phyloP scores from a whole-genome alignment of 2,888 invertebrate species.

The Oligia latruncula region DNA sequence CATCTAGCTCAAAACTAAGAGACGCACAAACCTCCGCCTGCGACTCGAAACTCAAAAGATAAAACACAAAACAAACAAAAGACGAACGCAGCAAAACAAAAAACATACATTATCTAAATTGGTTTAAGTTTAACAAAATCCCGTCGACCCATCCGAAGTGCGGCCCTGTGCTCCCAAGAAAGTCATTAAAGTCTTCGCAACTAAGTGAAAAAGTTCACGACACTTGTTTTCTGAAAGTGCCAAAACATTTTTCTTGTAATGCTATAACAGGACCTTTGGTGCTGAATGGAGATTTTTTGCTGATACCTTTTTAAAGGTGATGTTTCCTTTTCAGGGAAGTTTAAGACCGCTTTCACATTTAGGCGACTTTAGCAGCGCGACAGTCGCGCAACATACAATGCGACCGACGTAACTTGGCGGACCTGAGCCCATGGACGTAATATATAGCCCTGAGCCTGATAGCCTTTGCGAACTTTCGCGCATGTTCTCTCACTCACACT shows the following conservation, averaged over 20 bases:
- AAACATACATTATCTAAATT: conserved; percentile 54
- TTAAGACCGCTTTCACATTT: background rate
- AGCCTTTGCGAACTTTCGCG: no score
- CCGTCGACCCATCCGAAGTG: conserved; percentile 6
- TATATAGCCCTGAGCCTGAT: no score
- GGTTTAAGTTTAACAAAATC: conserved; percentile 49
- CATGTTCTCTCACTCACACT: no score
- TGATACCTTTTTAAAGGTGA: conserved; percentile 12
- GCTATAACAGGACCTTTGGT: conserved; percentile 48
- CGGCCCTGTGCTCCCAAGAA: conserved; percentile 51
- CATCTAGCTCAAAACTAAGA: conserved; percentile 3
- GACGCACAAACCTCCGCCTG: conserved; percentile 12
- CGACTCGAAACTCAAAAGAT: conserved; percentile 12
- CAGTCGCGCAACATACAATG: no score
- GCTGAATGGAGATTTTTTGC: conserved; percentile 25
- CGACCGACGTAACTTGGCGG: no score
- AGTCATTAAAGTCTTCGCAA: conserved; percentile 68
- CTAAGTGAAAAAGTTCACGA: conserved; percentile 70
- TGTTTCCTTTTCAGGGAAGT: background rate
- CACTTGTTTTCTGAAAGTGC: conserved; percentile 61
- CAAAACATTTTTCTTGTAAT: conserved; percentile 64
- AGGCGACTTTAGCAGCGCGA: no score
- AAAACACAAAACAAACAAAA: conserved; percentile 29
- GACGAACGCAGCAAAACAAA: conserved; percentile 33
- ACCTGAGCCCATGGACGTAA: no score